Evolutionary conservation across 1,140 invertebrate genomes (phyloP).

Genomic region (Sarcophaga peregrina): DNA sequence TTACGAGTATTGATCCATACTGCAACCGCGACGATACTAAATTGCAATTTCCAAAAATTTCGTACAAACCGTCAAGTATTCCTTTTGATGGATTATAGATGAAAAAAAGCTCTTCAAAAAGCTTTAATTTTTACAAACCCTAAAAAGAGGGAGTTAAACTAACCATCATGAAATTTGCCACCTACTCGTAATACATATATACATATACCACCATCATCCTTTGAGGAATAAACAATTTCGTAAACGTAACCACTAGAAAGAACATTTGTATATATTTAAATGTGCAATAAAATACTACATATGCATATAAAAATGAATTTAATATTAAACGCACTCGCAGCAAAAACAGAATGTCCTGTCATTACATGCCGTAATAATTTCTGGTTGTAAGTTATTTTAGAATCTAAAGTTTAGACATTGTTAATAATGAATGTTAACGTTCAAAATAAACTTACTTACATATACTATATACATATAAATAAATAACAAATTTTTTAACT

Average conservation of each 20-base stretch:
- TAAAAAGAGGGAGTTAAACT: not conserved
- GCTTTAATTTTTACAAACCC: not conserved
- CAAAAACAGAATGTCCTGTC: too few relatives aligned
- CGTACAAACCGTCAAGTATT: slow-evolving; percentile 44
- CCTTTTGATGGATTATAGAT: slow-evolving; percentile 22
- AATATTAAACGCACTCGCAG: too few relatives aligned
- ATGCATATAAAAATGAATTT: not conserved
- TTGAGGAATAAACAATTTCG: slow-evolving; percentile 55
- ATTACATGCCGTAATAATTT: too few relatives aligned
- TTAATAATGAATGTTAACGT: slow-evolving; percentile 15
- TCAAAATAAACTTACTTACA: not conserved
- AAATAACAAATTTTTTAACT: not conserved
- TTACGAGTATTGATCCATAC: slow-evolving; percentile 63
- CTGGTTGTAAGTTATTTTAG: too few relatives aligned
- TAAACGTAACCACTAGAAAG: slow-evolving; percentile 64
- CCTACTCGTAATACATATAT: slow-evolving; percentile 5
- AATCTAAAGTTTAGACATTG: too few relatives aligned
- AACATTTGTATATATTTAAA: slow-evolving; percentile 24
- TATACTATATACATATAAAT: not conserved
- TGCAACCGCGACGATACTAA: slow-evolving; percentile 66
- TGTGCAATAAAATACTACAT: not conserved
- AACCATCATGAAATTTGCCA: not conserved
- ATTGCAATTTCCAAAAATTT: slow-evolving; percentile 65
- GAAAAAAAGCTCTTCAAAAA: not conserved
- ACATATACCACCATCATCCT: slow-evolving; percentile 29